phyloP scores from a whole-genome alignment of 1,140 invertebrate genomes.

The Zophobas morio region DNA sequence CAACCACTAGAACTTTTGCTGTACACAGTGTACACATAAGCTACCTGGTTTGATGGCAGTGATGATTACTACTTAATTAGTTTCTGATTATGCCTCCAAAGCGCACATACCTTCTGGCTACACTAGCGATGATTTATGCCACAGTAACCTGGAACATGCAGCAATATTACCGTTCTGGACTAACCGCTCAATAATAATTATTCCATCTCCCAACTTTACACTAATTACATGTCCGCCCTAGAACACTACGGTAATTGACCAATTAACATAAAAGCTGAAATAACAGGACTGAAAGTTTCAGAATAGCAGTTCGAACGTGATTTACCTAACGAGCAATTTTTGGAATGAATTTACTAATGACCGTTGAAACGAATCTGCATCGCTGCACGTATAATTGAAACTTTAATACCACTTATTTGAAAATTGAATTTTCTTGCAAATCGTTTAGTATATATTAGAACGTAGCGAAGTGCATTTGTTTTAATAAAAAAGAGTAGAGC shows the following conservation, averaged over 20 bases:
- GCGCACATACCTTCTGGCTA: background rate
- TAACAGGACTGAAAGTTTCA: background rate
- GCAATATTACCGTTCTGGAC: background rate
- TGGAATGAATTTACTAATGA: too few relatives aligned
- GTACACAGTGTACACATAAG: background rate
- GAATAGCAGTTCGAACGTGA: background rate
- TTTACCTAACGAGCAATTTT: too few relatives aligned
- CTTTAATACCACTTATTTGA: too few relatives aligned
- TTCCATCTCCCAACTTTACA: background rate
- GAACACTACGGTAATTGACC: background rate
- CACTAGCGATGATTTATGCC: background rate
- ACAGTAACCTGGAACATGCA: background rate
- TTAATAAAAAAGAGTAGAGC: too few relatives aligned
- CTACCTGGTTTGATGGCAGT: background rate
- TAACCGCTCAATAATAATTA: background rate
- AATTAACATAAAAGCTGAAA: background rate
- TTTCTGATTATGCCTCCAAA: background rate
- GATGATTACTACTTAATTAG: background rate
- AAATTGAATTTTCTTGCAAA: too few relatives aligned
- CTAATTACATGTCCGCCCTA: background rate
- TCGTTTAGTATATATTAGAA: too few relatives aligned
- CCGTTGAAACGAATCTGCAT: too few relatives aligned
- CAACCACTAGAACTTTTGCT: too few relatives aligned
- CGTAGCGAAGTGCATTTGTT: too few relatives aligned
- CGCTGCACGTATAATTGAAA: too few relatives aligned